Conservation (phyloP, 2,888 invertebrate genomes). For the Melanostoma mellinum region DNA sequence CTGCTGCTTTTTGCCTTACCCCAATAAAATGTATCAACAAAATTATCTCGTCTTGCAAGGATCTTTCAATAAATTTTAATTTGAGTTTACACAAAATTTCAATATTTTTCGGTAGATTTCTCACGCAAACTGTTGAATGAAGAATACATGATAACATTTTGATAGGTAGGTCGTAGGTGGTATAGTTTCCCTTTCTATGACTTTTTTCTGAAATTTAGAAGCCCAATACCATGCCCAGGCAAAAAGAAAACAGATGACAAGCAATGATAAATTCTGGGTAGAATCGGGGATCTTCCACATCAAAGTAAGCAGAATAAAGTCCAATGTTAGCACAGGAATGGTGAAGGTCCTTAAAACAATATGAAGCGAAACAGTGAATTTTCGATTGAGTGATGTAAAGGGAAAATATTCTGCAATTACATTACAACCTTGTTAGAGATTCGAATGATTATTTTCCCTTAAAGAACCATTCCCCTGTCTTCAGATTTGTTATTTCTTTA, state of each 20-base stretch:
- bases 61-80: constrained; percentile 44
- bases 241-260: background rate
- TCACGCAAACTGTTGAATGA: constrained; percentile 42
- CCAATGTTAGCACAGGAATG: background rate
- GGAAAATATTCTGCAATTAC: no score
- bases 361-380: background rate
- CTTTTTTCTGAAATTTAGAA: no score
- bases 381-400: background rate
- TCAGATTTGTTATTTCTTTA: no score
- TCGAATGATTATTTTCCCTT: no score
- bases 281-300: no score
- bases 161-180: no score
- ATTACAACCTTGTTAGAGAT: no score
- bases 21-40: background rate
- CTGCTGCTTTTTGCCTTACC: no score
- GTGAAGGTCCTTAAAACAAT: background rate
- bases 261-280: no score
- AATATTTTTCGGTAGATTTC: constrained; percentile 49
- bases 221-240: background rate
- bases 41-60: constrained; percentile 4
- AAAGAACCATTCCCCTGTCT: no score
- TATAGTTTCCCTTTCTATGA: no score
- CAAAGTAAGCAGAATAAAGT: no score
- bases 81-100: constrained; percentile 32
- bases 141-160: constrained; percentile 38